These are phyloP conservation scores for Riparia riparia DNA, from an alignment of 2,113 vertebrate species.

Conservation along the genomic window DNA sequence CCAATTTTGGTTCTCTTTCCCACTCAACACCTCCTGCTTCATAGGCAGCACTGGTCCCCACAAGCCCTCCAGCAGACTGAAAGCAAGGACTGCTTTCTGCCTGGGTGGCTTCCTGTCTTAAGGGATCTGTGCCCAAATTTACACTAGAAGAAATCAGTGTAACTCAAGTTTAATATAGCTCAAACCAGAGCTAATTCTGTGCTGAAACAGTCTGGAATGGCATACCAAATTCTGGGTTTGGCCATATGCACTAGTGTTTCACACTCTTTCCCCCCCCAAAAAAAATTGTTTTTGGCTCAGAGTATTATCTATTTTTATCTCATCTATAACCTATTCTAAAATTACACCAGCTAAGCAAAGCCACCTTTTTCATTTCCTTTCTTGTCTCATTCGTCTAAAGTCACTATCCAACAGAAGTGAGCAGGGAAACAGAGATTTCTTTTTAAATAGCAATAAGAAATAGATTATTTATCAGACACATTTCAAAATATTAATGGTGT, in stretches of 20 bases:
- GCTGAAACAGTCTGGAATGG: slow-evolving; percentile 17
- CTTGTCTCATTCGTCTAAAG: neutral
- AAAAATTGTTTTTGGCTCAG: neutral
- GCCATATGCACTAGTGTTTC: neutral
- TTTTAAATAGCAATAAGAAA: slow-evolving; percentile 11
- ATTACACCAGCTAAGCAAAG: neutral
- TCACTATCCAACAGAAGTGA: neutral
- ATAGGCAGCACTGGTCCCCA: neutral
- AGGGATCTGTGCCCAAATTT: slow-evolving; percentile 18
- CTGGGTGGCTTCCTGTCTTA: slow-evolving; percentile 30
- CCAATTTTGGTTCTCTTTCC: slow-evolving; percentile 11
- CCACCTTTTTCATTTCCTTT: neutral
- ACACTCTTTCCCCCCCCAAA: neutral
- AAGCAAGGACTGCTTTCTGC: slow-evolving; percentile 5
- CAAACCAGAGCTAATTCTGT: slow-evolving; percentile 40
- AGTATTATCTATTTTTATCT: slow-evolving; percentile 31
- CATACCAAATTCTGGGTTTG: neutral
- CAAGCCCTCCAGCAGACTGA: slow-evolving; percentile 30
- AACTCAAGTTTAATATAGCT: slow-evolving; percentile 45
- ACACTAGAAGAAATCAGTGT: slow-evolving; percentile 9
- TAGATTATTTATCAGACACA: neutral
- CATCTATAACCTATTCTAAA: slow-evolving; percentile 2
- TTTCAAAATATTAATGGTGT: slow-evolving; percentile 42
- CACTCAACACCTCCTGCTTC: slow-evolving; percentile 17
- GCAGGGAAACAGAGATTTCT: neutral